These are phyloP conservation scores for Pristionchus entomophagus DNA, from an alignment of 2,888 invertebrate species.

Conservation along the genomic window DNA sequence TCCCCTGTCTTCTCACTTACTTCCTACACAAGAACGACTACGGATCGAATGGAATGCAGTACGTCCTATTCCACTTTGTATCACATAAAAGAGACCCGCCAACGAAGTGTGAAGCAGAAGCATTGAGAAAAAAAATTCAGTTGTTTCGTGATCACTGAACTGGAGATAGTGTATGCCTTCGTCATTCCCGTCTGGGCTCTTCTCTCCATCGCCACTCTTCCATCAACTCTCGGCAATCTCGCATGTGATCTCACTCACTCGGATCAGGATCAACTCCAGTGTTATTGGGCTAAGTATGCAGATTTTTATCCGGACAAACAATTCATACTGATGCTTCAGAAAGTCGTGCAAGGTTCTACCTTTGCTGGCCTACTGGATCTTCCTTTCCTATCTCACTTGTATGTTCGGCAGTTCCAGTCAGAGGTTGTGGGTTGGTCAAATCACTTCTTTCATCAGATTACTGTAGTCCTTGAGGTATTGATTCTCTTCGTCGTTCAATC, in stretches of 20 bases:
- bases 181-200: conserved; percentile 55
- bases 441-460: too few relatives aligned
- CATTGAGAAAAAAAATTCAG: conserved; percentile 48
- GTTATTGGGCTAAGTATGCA: conserved; percentile 38
- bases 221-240: conserved; percentile 23
- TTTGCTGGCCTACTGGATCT: conserved; percentile 36
- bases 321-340: not conserved
- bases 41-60: conserved; percentile 47
- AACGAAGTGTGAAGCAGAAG: not conserved
- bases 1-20: conserved; percentile 56
- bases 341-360: conserved; percentile 44
- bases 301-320: not conserved
- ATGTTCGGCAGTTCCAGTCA: conserved; percentile 44
- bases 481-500: conserved; percentile 44
- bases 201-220: conserved; percentile 36
- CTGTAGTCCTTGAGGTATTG: conserved; percentile 20
- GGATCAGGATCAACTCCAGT: conserved; percentile 38
- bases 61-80: too few relatives aligned
- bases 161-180: conserved; percentile 64
- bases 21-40: conserved; percentile 53
- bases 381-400: conserved; percentile 42
- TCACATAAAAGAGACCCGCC: too few relatives aligned
- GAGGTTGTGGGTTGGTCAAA: conserved; percentile 5
- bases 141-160: conserved; percentile 58
- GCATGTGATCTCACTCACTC: conserved; percentile 28